phyloP scores from a whole-genome alignment of 2,113 vertebrate genomes.

The Phrynocephalus versicolor region DNA sequence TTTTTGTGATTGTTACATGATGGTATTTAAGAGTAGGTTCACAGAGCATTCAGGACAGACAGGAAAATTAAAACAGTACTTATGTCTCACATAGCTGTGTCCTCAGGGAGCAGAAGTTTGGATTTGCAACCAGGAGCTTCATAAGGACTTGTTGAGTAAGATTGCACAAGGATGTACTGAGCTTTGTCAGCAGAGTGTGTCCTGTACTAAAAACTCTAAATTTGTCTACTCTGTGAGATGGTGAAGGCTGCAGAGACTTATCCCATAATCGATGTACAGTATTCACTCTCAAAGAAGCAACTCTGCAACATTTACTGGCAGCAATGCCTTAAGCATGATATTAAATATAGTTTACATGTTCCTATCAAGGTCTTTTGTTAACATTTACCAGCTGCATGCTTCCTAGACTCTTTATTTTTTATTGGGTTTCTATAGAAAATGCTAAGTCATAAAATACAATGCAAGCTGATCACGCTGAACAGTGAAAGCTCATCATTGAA shows the following conservation, averaged over 20 bases:
- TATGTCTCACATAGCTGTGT: conserved; percentile 81
- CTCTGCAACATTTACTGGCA: conserved; percentile 77
- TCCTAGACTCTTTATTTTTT: conserved; percentile 70
- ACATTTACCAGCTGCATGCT: conserved; percentile 80
- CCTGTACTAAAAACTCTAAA: conserved; percentile 70
- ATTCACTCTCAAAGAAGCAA: conserved; percentile 75
- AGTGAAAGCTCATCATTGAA: conserved; percentile 75
- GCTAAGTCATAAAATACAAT: conserved; percentile 41
- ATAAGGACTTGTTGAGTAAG: conserved; percentile 78
- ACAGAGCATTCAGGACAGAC: conserved; percentile 85
- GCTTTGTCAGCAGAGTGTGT: conserved; percentile 72
- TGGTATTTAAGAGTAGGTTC: conserved; percentile 87
- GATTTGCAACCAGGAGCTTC: conserved; percentile 84
- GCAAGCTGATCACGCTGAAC: conserved; percentile 72
- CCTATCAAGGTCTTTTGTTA: conserved; percentile 81
- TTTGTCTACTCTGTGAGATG: conserved; percentile 73
- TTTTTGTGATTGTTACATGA: conserved; percentile 87
- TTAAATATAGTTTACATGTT: conserved; percentile 80
- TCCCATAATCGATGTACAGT: conserved; percentile 80
- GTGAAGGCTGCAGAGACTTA: conserved; percentile 82
- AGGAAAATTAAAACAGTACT: conserved; percentile 78
- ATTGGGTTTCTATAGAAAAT: conserved; percentile 72
- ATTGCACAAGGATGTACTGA: conserved; percentile 76
- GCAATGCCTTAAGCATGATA: conserved; percentile 78
- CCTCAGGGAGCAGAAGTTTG: conserved; percentile 85